Evolutionary conservation across 2,797 vertebrate genomes (phyloP).

Genomic region (Tolypeutes matacus): DNA sequence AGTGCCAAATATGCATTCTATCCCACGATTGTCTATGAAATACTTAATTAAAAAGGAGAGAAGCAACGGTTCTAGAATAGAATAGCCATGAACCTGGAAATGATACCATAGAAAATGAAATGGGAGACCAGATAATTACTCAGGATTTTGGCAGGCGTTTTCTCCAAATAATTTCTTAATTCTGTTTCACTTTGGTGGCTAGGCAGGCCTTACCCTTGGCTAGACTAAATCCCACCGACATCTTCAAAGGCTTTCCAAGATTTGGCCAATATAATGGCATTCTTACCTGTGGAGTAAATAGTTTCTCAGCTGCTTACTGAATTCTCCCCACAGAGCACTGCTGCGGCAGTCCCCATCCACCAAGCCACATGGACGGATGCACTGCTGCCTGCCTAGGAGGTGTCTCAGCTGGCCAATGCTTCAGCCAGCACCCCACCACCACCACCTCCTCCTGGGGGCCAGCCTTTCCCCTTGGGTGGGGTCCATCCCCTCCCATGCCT

Average conservation of each 20-base stretch:
- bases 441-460: too few relatives aligned
- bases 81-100: not conserved
- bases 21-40: not conserved
- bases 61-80: not conserved
- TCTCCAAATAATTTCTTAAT: not conserved
- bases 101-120: not conserved
- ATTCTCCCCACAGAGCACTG: too few relatives aligned
- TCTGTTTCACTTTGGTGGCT: not conserved
- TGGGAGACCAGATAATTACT: not conserved
- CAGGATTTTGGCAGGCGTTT: not conserved
- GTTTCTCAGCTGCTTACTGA: not conserved
- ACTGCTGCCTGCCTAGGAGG: too few relatives aligned
- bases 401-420: too few relatives aligned
- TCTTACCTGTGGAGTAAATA: not conserved
- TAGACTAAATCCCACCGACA: not conserved
- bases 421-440: too few relatives aligned
- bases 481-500: too few relatives aligned
- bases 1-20: not conserved
- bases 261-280: not conserved
- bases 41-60: constrained; percentile 8
- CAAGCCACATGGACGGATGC: too few relatives aligned
- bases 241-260: constrained; percentile 7
- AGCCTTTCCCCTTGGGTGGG: too few relatives aligned
- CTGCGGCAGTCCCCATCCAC: too few relatives aligned
- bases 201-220: not conserved